Evolutionary conservation across 2,888 invertebrate genomes (phyloP).

Genomic region (Pocota personata): DNA sequence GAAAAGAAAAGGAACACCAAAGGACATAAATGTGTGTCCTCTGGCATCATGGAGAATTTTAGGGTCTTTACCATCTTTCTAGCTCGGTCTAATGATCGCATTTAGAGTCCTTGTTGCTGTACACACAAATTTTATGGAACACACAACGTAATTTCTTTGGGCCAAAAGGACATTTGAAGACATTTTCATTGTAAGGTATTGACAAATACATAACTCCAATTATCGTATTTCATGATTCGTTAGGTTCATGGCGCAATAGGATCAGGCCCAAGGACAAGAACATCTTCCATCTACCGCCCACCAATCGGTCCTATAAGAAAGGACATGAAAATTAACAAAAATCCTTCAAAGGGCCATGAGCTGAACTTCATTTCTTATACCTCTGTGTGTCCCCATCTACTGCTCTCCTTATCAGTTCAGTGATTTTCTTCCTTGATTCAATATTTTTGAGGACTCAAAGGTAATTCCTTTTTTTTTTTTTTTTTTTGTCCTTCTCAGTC

Average conservation of each 20-base stretch:
- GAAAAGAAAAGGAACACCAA: conserved; percentile 9
- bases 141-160: conserved; percentile 49
- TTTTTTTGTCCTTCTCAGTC: conserved; percentile 49
- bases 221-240: conserved; percentile 77
- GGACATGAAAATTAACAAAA: conserved; percentile 71
- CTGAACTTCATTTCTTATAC: conserved; percentile 20
- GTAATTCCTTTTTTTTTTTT: conserved; percentile 37
- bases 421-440: conserved; percentile 69
- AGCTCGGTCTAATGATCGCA: conserved; percentile 56
- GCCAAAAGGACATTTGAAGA: conserved; percentile 52
- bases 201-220: conserved; percentile 75
- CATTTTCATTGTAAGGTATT: conserved; percentile 67
- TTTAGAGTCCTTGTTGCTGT: conserved; percentile 53
- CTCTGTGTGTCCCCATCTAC: neutral
- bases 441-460: conserved; percentile 66
- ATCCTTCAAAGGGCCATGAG: conserved; percentile 61
- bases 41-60: conserved; percentile 15
- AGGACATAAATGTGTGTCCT: conserved; percentile 13
- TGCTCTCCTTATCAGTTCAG: conserved; percentile 56
- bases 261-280: conserved; percentile 53
- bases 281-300: conserved; percentile 24
- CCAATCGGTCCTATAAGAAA: neutral
- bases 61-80: conserved; percentile 31
- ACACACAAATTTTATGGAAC: conserved; percentile 29
- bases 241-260: conserved; percentile 75